Conservation (phyloP, 2,113 vertebrate species). For the Tetraodon nigroviridis region DNA sequence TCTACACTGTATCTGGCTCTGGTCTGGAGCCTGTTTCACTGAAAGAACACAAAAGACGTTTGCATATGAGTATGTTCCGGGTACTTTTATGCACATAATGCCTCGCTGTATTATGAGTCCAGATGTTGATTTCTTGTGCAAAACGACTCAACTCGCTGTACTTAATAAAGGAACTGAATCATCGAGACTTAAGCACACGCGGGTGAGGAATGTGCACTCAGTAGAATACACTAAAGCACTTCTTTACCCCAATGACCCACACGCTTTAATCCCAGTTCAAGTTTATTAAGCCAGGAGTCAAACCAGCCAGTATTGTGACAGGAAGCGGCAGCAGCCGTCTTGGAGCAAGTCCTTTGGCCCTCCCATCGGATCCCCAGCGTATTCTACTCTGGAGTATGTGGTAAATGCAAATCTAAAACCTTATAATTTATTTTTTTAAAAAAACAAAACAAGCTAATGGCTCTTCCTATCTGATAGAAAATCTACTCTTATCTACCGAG, state of each 20-base stretch:
- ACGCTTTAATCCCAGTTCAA: conserved; percentile 6
- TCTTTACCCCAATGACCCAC: conserved; percentile 2
- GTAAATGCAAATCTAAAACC: background rate
- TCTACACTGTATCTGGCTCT: conserved; percentile 79
- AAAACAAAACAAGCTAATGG: background rate
- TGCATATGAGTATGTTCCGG: conserved; percentile 77
- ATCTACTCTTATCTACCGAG: conserved; percentile 10
- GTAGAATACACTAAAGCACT: background rate
- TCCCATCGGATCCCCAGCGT: too few relatives aligned
- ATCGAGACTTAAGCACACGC: conserved; percentile 68
- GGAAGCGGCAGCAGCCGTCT: background rate
- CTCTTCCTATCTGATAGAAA: background rate
- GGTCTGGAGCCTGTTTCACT: conserved; percentile 69
- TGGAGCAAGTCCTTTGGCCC: too few relatives aligned
- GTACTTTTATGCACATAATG: conserved; percentile 82
- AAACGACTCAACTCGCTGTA: conserved; percentile 84
- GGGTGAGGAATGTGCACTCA: conserved; percentile 21
- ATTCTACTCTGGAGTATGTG: too few relatives aligned
- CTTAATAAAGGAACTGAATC: conserved; percentile 82
- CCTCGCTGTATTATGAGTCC: conserved; percentile 78
- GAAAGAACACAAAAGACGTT: conserved; percentile 78
- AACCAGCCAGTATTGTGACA: conserved; percentile 40
- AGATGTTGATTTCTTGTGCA: conserved; percentile 77
- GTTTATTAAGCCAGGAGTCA: conserved; percentile 58
- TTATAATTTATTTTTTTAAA: conserved; percentile 1